These are phyloP conservation scores for Cotesia chilonis DNA, from an alignment of 1,140 invertebrate genomes.

Conservation along the genomic window DNA sequence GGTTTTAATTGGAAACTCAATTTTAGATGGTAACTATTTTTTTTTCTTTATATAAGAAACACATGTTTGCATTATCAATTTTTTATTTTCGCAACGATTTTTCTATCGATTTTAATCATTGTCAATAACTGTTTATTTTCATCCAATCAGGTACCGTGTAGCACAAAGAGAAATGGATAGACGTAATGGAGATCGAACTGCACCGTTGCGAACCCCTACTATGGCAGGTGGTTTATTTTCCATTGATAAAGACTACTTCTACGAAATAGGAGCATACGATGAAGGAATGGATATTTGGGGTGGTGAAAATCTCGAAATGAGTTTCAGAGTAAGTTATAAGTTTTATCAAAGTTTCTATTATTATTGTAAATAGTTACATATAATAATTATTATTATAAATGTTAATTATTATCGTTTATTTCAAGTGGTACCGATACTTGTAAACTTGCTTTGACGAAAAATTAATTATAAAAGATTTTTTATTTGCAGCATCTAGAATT, in stretches of 20 bases:
- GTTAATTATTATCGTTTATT: no score
- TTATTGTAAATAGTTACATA: conserved; percentile 16
- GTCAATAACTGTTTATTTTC: conserved; percentile 21
- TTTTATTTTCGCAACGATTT: not conserved
- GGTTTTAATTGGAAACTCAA: conserved; percentile 99
- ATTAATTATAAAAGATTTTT: not conserved
- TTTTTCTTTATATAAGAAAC: conserved; percentile 11
- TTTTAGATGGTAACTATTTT: conserved; percentile 82
- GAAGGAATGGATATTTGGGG: conserved; percentile 99
- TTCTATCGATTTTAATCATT: not conserved
- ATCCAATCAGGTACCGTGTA: conserved; percentile 84
- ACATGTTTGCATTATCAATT: not conserved
- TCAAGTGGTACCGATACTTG: no score
- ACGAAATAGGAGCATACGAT: conserved; percentile 96
- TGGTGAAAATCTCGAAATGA: conserved; percentile 99
- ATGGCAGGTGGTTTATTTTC: conserved; percentile 99
- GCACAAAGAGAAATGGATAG: conserved; percentile 94
- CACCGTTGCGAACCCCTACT: conserved; percentile 92
- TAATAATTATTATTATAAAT: not conserved
- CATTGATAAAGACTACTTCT: conserved; percentile 96
- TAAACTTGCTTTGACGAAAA: not conserved
- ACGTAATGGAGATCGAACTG: conserved; percentile 86
- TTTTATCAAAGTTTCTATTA: not conserved
- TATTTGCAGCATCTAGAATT: no score
- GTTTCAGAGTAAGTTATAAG: conserved; percentile 87